Evolutionary conservation across 2,888 invertebrate species (phyloP).

Genomic region (Euplexia lucipara): DNA sequence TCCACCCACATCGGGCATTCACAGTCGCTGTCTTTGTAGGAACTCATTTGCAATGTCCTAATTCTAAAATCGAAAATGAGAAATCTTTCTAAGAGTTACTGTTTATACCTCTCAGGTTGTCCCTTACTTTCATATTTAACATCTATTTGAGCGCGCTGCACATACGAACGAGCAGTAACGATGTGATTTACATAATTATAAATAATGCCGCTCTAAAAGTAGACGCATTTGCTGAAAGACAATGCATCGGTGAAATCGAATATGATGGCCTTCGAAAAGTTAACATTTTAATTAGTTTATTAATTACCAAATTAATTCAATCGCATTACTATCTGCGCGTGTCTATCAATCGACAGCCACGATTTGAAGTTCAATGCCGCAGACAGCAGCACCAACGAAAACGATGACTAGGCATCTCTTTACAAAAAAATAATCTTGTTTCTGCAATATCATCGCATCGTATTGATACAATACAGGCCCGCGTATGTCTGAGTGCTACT

Average conservation of each 20-base stretch:
- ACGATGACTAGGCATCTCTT: slow-evolving; percentile 76
- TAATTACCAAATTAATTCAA: slow-evolving; percentile 56
- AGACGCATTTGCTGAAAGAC: slow-evolving; percentile 7
- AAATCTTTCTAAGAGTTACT: slow-evolving; percentile 41
- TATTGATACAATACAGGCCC: slow-evolving; percentile 68
- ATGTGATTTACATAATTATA: slow-evolving; percentile 36
- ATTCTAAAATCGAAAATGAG: slow-evolving; percentile 44
- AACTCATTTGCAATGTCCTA: slow-evolving; percentile 58
- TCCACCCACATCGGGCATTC: slow-evolving; percentile 69
- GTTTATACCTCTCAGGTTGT: slow-evolving; percentile 23
- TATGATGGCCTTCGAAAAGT: slow-evolving; percentile 15
- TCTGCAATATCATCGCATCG: slow-evolving; percentile 74
- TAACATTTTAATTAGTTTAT: slow-evolving; percentile 36
- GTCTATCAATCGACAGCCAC: slow-evolving; percentile 64
- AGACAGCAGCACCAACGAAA: slow-evolving; percentile 69
- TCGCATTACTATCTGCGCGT: slow-evolving; percentile 47
- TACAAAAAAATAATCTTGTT: slow-evolving; percentile 67
- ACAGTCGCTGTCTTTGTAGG: slow-evolving; percentile 52
- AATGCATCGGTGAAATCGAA: slow-evolving; percentile 36
- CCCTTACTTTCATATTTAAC: slow-evolving; percentile 38
- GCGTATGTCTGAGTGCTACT: slow-evolving; percentile 67
- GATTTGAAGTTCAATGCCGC: slow-evolving; percentile 81
- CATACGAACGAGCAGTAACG: slow-evolving; percentile 33
- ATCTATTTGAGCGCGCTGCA: slow-evolving; percentile 44
- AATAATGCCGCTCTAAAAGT: slow-evolving; percentile 28